phyloP scores from a whole-genome alignment of 2,797 vertebrate species.

The Sebastes cheni region DNA sequence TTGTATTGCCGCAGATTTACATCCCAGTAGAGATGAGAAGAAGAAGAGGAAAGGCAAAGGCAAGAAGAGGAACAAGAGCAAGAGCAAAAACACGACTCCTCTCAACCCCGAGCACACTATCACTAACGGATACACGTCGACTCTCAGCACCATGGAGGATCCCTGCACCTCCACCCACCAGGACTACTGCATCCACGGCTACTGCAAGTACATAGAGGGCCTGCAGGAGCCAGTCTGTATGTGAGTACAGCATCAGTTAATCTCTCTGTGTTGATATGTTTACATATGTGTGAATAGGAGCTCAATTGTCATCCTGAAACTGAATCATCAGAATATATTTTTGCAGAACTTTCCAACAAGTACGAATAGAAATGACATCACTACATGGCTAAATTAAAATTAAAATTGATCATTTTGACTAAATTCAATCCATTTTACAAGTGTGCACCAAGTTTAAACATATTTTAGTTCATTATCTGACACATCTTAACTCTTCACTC shows the following conservation, averaged over 20 bases:
- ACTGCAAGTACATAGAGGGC: constrained; percentile 81
- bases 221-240: constrained; percentile 80
- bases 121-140: constrained; percentile 41
- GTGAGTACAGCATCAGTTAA: constrained; percentile 67
- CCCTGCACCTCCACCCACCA: constrained; percentile 80
- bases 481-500: not conserved
- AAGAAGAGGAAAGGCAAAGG: constrained; percentile 61
- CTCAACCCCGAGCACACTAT: constrained; percentile 44
- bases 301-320: not conserved
- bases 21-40: constrained; percentile 34
- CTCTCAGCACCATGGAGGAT: constrained; percentile 56
- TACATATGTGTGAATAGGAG: not conserved
- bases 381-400: not conserved
- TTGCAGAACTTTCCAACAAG: not conserved
- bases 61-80: constrained; percentile 59
- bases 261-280: not conserved
- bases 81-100: constrained; percentile 58
- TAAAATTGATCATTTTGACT: not conserved
- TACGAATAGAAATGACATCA: not conserved
- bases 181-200: constrained; percentile 83
- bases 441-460: not conserved
- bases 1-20: constrained; percentile 32
- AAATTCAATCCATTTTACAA: not conserved
- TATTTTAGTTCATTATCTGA: not conserved
- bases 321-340: not conserved